Evolutionary conservation across 2,113 vertebrate species (phyloP).

Genomic region (Mugil cephalus): DNA sequence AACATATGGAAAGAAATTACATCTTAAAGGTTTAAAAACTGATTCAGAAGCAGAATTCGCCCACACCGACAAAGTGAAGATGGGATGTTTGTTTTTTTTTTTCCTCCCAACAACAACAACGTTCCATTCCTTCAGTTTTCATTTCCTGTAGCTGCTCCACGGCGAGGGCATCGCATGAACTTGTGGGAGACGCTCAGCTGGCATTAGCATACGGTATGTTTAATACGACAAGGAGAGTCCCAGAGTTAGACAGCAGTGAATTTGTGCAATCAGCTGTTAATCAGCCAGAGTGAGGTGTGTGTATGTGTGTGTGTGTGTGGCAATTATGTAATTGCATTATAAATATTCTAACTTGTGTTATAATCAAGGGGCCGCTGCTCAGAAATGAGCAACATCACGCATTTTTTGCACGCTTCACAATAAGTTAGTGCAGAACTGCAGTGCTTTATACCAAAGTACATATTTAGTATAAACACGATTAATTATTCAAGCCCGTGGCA

Average conservation of each 20-base stretch:
- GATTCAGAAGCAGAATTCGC: background rate
- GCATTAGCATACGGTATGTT: no score
- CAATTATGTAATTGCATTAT: background rate
- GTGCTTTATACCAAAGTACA: background rate
- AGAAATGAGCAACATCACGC: background rate
- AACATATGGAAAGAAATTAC: background rate
- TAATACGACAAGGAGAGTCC: no score
- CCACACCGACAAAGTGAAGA: no score
- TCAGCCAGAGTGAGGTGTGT: background rate
- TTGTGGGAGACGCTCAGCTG: background rate
- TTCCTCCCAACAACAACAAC: background rate
- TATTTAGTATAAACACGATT: background rate
- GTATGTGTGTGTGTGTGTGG: no score
- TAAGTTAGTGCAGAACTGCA: background rate
- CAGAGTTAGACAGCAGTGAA: slow-evolving; percentile 8
- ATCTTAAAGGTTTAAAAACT: background rate
- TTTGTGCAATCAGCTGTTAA: slow-evolving; percentile 25
- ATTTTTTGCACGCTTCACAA: background rate
- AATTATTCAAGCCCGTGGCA: background rate
- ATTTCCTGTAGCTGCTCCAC: background rate
- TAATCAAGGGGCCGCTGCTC: background rate
- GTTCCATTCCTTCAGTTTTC: background rate
- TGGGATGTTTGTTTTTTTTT: background rate
- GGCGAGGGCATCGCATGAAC: background rate
- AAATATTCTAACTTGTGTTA: background rate